Percentiles rank a stretch among this genome's conserved stretches.
These are phyloP conservation scores for Apistogramma diplotaenia DNA, from an alignment of 2,113 vertebrate genomes.

Conservation along the genomic window DNA sequence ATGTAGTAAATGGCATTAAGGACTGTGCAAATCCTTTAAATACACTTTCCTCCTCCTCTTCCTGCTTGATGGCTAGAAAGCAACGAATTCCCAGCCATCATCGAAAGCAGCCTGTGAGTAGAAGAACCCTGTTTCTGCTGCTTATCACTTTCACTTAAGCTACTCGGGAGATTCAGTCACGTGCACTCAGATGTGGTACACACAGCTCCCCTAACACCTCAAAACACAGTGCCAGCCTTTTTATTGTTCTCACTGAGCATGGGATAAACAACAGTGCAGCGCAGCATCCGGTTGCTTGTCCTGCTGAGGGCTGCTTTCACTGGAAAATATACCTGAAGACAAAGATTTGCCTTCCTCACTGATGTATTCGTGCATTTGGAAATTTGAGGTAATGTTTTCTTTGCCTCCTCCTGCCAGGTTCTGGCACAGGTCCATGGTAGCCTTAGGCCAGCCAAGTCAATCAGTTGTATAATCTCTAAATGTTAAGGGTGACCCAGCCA, in stretches of 20 bases:
- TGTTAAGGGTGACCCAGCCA: conserved; percentile 38
- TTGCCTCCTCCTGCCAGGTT: conserved; percentile 19
- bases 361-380: conserved; percentile 15
- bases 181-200: conserved; percentile 22
- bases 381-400: conserved; percentile 50
- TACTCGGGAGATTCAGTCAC: conserved; percentile 52
- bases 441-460: conserved; percentile 57
- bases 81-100: conserved; percentile 62
- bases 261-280: conserved; percentile 40
- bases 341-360: conserved; percentile 9
- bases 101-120: conserved; percentile 45
- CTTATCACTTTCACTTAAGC: conserved; percentile 73
- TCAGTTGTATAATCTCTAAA: conserved; percentile 62
- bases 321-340: conserved; percentile 26
- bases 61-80: conserved; percentile 65
- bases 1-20: conserved; percentile 77
- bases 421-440: conserved; percentile 53
- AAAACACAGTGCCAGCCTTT: conserved; percentile 33
- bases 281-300: conserved; percentile 40
- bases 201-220: conserved; percentile 17
- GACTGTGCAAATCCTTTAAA: conserved; percentile 74
- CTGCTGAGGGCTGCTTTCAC: conserved; percentile 23
- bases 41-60: conserved; percentile 61
- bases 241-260: conserved; percentile 45
- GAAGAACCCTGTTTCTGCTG: conserved; percentile 46